Base-by-base conservation (phyloP, 2,888 invertebrate genomes). In the Sinopyrophorus schimmeli region DNA sequence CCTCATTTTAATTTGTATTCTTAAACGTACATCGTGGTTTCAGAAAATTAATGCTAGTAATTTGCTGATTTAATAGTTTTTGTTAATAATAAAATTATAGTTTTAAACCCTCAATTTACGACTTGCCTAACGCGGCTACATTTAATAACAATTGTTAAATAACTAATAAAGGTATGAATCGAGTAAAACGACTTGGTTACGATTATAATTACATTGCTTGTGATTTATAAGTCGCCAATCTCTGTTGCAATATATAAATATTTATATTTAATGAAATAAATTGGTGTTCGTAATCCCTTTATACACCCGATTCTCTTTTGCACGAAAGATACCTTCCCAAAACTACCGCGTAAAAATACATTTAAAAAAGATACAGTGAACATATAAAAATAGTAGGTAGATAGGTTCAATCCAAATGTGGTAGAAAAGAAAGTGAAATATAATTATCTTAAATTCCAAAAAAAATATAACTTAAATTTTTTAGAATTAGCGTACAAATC, bases 11-110 rank as follows among this genome's bases (percentile, higher is more conserved):
- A 44, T 44, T 37, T 37, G 31, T 30, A 30, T 37, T 17, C 35
- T 43, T 44, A 44, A 43, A 37, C 31, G 37, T 37, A 27, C 27
- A 44, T 37, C 44, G 44, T 37, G 46, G 39, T 31, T 46, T 46
- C 35, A 38, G 24, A 46, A 32, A 38, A 46, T 39, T 46, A 46
- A 46, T 46, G 46, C 15, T 39, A 46, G 46, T 46, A 46, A 46
- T 46, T 46, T 46, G 20, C 11, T 34, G 21, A 44, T 44, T 44
- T 50, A 50, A 50, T 50, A 44, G 49, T 43, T 43, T 50, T 38
- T 43, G 43, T 50, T 50, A 50, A 50, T 50, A 50, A 50, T 50
- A 39, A 50, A 44, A 50, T 50, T 50, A 50, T 43, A 44, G 49
- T 50, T 44, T 37, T 44, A 32, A 49, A 49, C 32, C 44, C 12